Evolutionary conservation across 2,113 vertebrate species (phyloP).

Genomic region (Benitochromis conjunctus): DNA sequence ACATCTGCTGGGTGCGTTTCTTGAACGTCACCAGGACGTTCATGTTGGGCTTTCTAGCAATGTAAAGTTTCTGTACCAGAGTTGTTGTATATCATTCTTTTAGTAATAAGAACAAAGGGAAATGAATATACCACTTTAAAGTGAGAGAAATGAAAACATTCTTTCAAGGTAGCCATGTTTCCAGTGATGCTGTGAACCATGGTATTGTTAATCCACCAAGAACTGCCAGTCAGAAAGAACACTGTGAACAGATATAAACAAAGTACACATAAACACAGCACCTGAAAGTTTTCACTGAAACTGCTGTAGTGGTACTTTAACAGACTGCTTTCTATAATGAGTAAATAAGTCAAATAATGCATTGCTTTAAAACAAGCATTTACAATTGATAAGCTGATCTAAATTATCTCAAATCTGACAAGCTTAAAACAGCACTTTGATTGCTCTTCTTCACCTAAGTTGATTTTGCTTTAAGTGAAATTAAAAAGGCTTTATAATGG

Average conservation of each 20-base stretch:
- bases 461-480: background rate
- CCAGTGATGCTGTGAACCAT: background rate
- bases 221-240: background rate
- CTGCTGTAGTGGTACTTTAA: background rate
- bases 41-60: background rate
- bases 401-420: background rate
- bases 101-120: background rate
- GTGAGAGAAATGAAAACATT: background rate
- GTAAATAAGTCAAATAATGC: background rate
- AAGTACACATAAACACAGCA: background rate
- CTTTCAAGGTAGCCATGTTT: background rate
- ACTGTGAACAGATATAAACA: background rate
- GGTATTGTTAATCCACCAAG: background rate
- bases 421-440: background rate
- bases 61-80: background rate
- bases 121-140: background rate
- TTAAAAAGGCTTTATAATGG: background rate
- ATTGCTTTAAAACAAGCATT: background rate
- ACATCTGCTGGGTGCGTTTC: background rate
- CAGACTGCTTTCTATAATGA: background rate
- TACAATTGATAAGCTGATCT: background rate
- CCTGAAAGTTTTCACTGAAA: background rate
- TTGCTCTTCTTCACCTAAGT: background rate
- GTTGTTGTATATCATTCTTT: background rate
- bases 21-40: fast-evolving